Conservation (phyloP, 2,797 vertebrate species). For the Octomys mimax region DNA sequence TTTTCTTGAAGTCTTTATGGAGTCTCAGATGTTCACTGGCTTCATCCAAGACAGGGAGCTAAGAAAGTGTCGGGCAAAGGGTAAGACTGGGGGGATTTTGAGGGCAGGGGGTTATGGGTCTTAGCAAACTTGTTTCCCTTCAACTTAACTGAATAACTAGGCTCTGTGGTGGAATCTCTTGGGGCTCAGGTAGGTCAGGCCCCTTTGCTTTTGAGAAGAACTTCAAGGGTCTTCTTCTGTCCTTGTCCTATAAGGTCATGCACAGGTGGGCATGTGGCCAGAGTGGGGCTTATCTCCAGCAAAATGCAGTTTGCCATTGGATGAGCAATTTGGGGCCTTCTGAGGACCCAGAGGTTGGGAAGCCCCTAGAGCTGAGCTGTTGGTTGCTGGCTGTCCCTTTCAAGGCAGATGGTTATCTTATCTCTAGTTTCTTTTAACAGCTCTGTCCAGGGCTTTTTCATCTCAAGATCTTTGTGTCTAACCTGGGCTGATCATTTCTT, state of each 20-base stretch:
- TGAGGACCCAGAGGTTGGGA: constrained; percentile 29
- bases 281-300: background rate
- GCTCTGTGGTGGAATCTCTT: background rate
- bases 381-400: background rate
- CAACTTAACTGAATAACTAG: background rate
- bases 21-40: constrained; percentile 99
- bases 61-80: constrained; percentile 97
- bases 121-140: background rate
- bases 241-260: background rate
- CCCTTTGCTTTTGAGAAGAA: constrained; percentile 21
- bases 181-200: background rate
- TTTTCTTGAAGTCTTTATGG: constrained; percentile 99
- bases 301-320: background rate
- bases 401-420: constrained; percentile 18
- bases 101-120: background rate
- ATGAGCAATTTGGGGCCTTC: background rate
- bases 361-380: background rate
- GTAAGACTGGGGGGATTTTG: constrained; percentile 86
- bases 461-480: constrained; percentile 5
- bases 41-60: constrained; percentile 99
- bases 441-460: background rate
- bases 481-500: background rate
- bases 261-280: background rate
- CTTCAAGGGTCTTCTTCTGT: background rate
- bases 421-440: background rate